Evolutionary conservation across 2,888 invertebrate species (phyloP).

Genomic region (Drosophila macrothrix): DNA sequence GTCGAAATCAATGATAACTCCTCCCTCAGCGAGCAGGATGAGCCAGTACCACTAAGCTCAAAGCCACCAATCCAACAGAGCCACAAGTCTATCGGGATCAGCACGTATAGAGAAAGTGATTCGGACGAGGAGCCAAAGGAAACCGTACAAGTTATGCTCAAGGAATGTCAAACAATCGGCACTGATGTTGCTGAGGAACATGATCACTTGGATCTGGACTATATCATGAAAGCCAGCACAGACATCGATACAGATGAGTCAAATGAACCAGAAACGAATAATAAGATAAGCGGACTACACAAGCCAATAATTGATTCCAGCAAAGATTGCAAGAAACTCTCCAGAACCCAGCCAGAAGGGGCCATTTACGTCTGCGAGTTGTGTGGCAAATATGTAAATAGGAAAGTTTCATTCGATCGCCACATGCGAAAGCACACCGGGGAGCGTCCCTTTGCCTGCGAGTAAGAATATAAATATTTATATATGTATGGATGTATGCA

Average conservation of each 20-base stretch:
- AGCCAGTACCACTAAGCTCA: conserved; percentile 4
- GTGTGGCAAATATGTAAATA: conserved; percentile 52
- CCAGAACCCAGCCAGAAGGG: conserved; percentile 22
- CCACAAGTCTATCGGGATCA: background rate
- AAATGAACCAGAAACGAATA: background rate
- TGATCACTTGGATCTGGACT: conserved; percentile 38
- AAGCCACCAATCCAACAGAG: background rate
- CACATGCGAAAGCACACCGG: conserved; percentile 80
- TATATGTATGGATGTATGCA: conserved; percentile 14
- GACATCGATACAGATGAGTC: conserved; percentile 29
- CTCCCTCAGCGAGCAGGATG: conserved; percentile 33
- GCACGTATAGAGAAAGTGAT: conserved; percentile 22
- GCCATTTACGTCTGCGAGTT: conserved; percentile 57
- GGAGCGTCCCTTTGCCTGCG: conserved; percentile 72
- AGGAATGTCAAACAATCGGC: conserved; percentile 21
- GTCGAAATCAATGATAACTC: conserved; percentile 9
- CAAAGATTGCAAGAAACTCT: background rate
- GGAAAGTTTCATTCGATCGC: conserved; percentile 53
- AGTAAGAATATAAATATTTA: conserved; percentile 38
- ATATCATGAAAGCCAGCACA: conserved; percentile 2
- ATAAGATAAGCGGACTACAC: background rate
- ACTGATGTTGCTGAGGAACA: conserved; percentile 23
- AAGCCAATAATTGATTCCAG: background rate
- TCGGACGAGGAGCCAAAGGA: conserved; percentile 36
- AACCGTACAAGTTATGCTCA: conserved; percentile 48